Conservation (phyloP, 2,888 invertebrate genomes). For the Sarcophaga variegata region DNA sequence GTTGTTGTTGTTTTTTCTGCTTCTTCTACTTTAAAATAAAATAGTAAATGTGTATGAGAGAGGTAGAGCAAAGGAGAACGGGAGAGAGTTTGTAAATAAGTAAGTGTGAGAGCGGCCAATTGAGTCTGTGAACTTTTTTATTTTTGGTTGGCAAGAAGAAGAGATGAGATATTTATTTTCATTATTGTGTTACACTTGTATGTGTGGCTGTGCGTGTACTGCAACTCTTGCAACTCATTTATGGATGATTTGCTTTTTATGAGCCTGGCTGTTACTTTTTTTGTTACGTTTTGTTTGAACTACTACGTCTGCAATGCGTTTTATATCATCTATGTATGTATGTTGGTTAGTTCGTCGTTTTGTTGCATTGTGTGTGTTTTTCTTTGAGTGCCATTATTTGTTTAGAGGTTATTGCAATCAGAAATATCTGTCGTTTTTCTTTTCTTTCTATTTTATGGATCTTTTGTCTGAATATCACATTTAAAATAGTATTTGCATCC, state of each 20-base stretch:
- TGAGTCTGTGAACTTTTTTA: too few species aligned
- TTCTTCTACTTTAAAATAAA: not conserved
- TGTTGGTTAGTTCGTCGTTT: not conserved
- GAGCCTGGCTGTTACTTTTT: conserved; percentile 42
- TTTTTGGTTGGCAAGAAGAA: too few species aligned
- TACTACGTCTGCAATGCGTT: conserved; percentile 50
- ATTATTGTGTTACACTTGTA: not conserved
- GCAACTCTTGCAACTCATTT: conserved; percentile 45
- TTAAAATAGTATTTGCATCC: conserved; percentile 19
- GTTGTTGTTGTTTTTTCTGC: too few species aligned
- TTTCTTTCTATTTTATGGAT: not conserved
- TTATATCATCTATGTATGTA: not conserved
- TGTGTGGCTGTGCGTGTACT: conserved; percentile 26
- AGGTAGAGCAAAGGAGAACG: not conserved
- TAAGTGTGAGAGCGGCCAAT: conserved; percentile 1
- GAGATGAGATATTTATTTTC: too few species aligned
- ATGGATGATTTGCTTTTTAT: conserved; percentile 57
- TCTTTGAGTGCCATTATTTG: conserved; percentile 17
- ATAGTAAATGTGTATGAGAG: not conserved
- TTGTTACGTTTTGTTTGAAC: conserved; percentile 30
- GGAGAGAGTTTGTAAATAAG: conserved; percentile 31
- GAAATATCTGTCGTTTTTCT: conserved; percentile 56
- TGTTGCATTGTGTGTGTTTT: not conserved
- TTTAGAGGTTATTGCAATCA: conserved; percentile 66
- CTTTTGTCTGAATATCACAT: conserved; percentile 59